Evolutionary conservation across 2,113 vertebrate genomes (phyloP).

Genomic region (Chauna torquata): DNA sequence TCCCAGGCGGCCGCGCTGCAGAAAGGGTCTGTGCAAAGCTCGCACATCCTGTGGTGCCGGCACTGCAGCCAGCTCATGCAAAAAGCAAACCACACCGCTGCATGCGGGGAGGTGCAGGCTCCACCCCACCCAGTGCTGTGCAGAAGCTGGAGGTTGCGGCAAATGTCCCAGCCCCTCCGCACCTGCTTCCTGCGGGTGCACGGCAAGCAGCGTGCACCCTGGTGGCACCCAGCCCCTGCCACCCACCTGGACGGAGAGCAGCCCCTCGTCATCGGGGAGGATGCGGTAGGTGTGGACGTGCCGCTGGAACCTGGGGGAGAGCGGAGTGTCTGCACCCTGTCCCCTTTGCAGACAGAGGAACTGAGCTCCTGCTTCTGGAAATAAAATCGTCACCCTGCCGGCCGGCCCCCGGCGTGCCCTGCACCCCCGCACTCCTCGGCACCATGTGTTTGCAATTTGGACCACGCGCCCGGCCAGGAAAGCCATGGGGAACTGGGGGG

Average conservation of each 20-base stretch:
- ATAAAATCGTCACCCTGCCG: neutral
- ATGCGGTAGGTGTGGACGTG: slow-evolving; percentile 90
- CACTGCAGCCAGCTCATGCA: neutral
- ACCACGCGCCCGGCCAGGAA: neutral
- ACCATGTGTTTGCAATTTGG: neutral
- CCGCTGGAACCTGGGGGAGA: slow-evolving; percentile 79
- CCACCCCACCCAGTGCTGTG: neutral
- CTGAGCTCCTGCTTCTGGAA: neutral
- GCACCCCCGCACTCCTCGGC: accelerated
- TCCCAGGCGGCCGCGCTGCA: accelerated
- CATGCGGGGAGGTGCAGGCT: neutral
- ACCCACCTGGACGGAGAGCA: slow-evolving; percentile 88
- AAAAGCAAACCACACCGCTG: neutral
- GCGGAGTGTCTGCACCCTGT: neutral
- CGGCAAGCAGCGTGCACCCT: too few species aligned
- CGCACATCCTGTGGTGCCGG: neutral
- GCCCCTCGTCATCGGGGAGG: slow-evolving; percentile 83
- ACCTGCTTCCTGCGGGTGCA: neutral
- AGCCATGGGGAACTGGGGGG: neutral
- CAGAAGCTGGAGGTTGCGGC: too few species aligned
- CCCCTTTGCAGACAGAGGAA: neutral
- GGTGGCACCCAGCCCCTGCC: neutral
- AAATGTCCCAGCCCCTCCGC: neutral
- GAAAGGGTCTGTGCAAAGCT: neutral
- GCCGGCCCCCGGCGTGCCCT: accelerated